phyloP scores from a whole-genome alignment of 2,888 invertebrate species.

The Hemistola chrysoprasaria region DNA sequence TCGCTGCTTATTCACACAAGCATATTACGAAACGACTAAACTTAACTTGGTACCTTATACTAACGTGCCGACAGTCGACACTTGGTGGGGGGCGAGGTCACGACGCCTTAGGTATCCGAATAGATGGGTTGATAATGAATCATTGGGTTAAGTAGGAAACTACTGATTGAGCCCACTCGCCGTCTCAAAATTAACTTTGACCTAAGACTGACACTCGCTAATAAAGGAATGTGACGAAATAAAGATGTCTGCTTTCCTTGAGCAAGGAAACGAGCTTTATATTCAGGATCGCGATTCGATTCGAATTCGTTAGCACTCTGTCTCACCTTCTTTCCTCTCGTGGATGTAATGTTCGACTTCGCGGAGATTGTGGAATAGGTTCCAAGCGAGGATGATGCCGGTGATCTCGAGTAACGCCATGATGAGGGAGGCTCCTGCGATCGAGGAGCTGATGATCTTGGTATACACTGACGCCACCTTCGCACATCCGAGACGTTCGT shows the following conservation, averaged over 20 bases:
- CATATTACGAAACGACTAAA: slow-evolving; percentile 45
- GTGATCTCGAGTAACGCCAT: slow-evolving; percentile 65
- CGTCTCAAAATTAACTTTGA: slow-evolving; percentile 37
- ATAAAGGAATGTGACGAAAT: slow-evolving; percentile 33
- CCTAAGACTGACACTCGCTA: slow-evolving; percentile 38
- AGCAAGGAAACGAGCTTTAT: slow-evolving; percentile 62
- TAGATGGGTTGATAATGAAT: slow-evolving; percentile 52
- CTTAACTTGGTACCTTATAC: slow-evolving; percentile 51
- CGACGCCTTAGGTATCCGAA: slow-evolving; percentile 46
- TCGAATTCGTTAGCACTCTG: slow-evolving; percentile 59
- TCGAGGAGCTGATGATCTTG: slow-evolving; percentile 72
- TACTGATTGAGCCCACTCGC: slow-evolving; percentile 49
- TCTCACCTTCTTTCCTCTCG: slow-evolving; percentile 73
- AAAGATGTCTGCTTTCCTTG: slow-evolving; percentile 55
- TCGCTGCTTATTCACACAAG: slow-evolving; percentile 42
- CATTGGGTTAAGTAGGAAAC: slow-evolving; percentile 55
- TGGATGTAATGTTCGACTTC: slow-evolving; percentile 76
- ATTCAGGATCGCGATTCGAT: slow-evolving; percentile 17
- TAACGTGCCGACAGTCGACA: slow-evolving; percentile 46
- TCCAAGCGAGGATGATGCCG: slow-evolving; percentile 67
- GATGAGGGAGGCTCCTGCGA: slow-evolving; percentile 67
- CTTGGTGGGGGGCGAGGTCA: slow-evolving; percentile 64
- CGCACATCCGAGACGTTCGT: slow-evolving; percentile 73
- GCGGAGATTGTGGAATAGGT: slow-evolving; percentile 62
- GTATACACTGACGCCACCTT: slow-evolving; percentile 77